These are phyloP conservation scores for Andricus curvator DNA, from an alignment of 2,888 invertebrate genomes.

Conservation along the genomic window DNA sequence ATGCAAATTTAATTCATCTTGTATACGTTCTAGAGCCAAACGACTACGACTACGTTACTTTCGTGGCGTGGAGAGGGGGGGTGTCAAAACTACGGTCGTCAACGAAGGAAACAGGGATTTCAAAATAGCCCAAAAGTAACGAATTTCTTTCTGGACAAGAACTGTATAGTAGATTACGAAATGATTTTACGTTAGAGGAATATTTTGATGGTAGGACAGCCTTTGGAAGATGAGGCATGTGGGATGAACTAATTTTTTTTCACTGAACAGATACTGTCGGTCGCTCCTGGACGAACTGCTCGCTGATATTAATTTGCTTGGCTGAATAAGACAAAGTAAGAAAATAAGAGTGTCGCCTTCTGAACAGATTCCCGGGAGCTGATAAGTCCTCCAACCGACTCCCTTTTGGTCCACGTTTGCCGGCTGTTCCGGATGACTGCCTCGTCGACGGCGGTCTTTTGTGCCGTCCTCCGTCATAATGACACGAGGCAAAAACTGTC, in stretches of 20 bases:
- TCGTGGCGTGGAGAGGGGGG: too few relatives aligned
- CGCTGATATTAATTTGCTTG: conserved; percentile 65
- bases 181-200: not conserved
- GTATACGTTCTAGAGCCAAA: too few relatives aligned
- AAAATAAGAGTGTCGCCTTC: conserved; percentile 48
- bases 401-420: conserved; percentile 60
- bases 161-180: not conserved
- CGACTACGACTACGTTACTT: too few relatives aligned
- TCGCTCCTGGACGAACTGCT: conserved; percentile 49
- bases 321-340: conserved; percentile 49
- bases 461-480: conserved; percentile 68
- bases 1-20: too few relatives aligned
- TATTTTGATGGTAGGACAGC: conserved; percentile 18
- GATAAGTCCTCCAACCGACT: conserved; percentile 18
- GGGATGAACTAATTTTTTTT: conserved; percentile 45
- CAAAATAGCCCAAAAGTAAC: too few relatives aligned
- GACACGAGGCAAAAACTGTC: conserved; percentile 68
- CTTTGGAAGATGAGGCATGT: conserved; percentile 30
- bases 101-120: too few relatives aligned
- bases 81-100: too few relatives aligned
- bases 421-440: conserved; percentile 64
- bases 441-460: conserved; percentile 66
- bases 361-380: conserved; percentile 33
- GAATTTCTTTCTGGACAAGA: not conserved
- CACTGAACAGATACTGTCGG: conserved; percentile 51